phyloP scores from a whole-genome alignment of 2,113 vertebrate species.

The Chaetodon trifascialis region DNA sequence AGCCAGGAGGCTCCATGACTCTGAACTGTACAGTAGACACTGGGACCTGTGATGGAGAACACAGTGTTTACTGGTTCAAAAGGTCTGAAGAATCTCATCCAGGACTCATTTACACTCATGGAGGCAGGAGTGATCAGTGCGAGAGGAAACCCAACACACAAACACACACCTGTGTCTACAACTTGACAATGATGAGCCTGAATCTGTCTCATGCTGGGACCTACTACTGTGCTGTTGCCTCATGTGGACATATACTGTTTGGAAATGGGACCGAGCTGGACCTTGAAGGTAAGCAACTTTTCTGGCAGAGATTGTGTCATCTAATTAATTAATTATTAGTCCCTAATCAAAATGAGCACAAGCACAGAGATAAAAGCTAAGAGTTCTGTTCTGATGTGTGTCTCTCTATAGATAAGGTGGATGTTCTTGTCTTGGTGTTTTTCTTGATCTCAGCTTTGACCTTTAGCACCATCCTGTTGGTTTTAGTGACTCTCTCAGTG shows the following conservation, averaged over 20 bases:
- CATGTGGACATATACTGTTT: slow-evolving; percentile 52
- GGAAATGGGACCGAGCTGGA: slow-evolving; percentile 48
- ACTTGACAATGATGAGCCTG: slow-evolving; percentile 27
- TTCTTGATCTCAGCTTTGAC: slow-evolving; percentile 27
- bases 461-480: slow-evolving; percentile 13
- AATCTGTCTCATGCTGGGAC: slow-evolving; percentile 8
- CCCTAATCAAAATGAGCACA: not conserved
- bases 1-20: slow-evolving; percentile 59
- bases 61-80: slow-evolving; percentile 67
- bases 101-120: slow-evolving; percentile 4
- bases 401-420: slow-evolving; percentile 18
- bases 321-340: not conserved
- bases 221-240: slow-evolving; percentile 54
- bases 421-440: slow-evolving; percentile 1
- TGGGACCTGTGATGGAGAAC: slow-evolving; percentile 56
- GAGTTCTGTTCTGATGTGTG: not conserved
- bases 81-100: not conserved
- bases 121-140: slow-evolving; percentile 44
- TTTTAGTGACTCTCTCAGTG: slow-evolving; percentile 7
- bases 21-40: slow-evolving; percentile 65
- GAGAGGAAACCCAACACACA: slow-evolving; percentile 7
- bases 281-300: not conserved
- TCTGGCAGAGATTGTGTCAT: not conserved
- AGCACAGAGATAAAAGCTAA: not conserved
- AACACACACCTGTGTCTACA: slow-evolving; percentile 58